These are phyloP conservation scores for Pimephales promelas DNA, from an alignment of 2,113 vertebrate species.

Conservation along the genomic window DNA sequence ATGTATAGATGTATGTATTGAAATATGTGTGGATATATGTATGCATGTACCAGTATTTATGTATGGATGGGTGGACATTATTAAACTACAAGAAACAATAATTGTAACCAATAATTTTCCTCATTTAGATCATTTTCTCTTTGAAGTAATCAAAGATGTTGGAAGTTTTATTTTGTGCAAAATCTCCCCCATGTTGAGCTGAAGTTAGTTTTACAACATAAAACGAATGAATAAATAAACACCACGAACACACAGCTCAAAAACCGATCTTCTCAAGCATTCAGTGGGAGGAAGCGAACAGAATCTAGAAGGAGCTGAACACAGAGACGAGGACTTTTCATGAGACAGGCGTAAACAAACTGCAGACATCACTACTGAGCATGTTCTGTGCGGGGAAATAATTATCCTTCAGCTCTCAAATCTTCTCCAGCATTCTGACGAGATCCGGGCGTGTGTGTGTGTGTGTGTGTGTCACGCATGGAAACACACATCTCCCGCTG, in stretches of 20 bases:
- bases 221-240: background rate
- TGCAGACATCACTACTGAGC: background rate
- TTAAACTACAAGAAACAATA: no score
- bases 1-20: no score
- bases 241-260: background rate
- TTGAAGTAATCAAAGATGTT: background rate
- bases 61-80: no score
- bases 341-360: background rate
- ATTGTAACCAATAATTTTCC: no score
- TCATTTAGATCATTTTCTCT: background rate
- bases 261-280: background rate
- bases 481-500: background rate
- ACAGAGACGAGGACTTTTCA: background rate
- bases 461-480: background rate
- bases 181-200: background rate
- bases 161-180: background rate
- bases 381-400: background rate
- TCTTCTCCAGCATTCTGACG: background rate
- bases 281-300: slow-evolving; percentile 8
- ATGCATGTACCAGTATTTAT: no score
- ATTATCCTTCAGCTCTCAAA: background rate
- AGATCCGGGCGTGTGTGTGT: background rate
- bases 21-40: no score
- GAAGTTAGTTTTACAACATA: background rate
- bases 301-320: background rate